Percentiles rank a stretch among this genome's conserved stretches.
Evolutionary conservation across 2,113 vertebrate species (phyloP).

Genomic region (Tragulus kanchil): DNA sequence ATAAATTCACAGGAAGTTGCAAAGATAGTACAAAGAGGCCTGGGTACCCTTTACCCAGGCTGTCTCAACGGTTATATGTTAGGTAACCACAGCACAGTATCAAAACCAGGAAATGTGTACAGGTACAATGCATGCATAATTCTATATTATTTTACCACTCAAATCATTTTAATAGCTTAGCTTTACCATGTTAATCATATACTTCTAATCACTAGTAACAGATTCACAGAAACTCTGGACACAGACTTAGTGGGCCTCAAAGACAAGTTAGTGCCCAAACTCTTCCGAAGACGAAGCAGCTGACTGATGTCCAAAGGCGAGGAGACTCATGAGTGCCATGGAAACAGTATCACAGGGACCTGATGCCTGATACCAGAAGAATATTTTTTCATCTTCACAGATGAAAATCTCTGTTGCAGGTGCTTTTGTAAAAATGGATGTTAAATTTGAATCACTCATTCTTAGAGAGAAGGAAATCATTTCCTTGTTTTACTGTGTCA

Average conservation of each 20-base stretch:
- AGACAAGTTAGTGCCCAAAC: background rate
- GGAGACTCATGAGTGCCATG: background rate
- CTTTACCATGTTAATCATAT: background rate
- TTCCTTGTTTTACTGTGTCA: constrained; percentile 1
- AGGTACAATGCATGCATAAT: background rate
- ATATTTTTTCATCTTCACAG: background rate
- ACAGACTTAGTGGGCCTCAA: background rate
- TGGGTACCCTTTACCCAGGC: background rate
- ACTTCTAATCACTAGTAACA: constrained; percentile 28
- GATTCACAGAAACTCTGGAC: background rate
- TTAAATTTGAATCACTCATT: constrained; percentile 44
- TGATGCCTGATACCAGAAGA: background rate
- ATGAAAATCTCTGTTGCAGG: constrained; percentile 1
- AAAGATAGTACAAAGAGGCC: background rate
- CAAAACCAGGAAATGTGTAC: constrained; percentile 41
- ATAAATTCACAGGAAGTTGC: background rate
- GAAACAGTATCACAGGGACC: background rate
- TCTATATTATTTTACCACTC: background rate
- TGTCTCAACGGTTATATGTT: background rate
- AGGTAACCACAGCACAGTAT: background rate
- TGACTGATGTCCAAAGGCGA: background rate
- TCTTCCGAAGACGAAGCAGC: background rate
- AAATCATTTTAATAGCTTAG: constrained; percentile 44
- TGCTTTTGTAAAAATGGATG: constrained; percentile 5
- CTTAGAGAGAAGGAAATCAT: constrained; percentile 45